phyloP scores from a whole-genome alignment of 2,797 vertebrate species.

The Ptychobarbus kaznakovi region DNA sequence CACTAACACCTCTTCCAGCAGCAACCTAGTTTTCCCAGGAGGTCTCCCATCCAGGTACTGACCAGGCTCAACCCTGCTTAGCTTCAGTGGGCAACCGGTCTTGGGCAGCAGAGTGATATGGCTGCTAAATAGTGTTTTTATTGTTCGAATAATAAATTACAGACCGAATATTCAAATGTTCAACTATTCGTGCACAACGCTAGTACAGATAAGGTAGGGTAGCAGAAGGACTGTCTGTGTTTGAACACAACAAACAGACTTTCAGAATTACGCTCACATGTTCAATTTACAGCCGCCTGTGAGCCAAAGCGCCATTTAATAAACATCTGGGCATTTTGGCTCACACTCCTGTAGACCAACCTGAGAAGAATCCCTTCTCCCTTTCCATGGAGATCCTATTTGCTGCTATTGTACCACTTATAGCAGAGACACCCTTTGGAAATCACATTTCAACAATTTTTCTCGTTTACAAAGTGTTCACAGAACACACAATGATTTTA shows the following conservation, averaged over 20 bases:
- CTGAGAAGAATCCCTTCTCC: conserved; percentile 49
- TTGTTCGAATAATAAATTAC: too few species aligned
- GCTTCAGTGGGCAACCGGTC: too few species aligned
- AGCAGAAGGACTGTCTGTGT: conserved; percentile 70
- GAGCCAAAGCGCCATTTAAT: conserved; percentile 73
- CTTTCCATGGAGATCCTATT: conserved; percentile 5
- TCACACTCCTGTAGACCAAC: conserved; percentile 50
- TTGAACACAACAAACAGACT: conserved; percentile 73
- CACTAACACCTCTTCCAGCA: too few species aligned
- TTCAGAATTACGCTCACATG: conserved; percentile 71
- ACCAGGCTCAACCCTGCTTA: too few species aligned
- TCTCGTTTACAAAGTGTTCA: neutral
- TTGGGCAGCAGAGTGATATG: too few species aligned
- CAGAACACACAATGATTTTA: neutral
- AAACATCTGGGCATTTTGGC: conserved; percentile 78
- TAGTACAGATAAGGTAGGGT: conserved; percentile 51
- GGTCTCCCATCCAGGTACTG: too few species aligned
- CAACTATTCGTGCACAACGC: too few species aligned
- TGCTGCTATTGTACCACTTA: neutral
- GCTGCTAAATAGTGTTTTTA: too few species aligned
- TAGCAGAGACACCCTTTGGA: neutral
- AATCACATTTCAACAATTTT: neutral
- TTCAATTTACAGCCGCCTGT: conserved; percentile 71
- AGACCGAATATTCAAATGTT: too few species aligned
- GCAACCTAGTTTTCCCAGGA: too few species aligned